Conservation (phyloP, 2,113 vertebrate species). For the Corydoras sp. region DNA sequence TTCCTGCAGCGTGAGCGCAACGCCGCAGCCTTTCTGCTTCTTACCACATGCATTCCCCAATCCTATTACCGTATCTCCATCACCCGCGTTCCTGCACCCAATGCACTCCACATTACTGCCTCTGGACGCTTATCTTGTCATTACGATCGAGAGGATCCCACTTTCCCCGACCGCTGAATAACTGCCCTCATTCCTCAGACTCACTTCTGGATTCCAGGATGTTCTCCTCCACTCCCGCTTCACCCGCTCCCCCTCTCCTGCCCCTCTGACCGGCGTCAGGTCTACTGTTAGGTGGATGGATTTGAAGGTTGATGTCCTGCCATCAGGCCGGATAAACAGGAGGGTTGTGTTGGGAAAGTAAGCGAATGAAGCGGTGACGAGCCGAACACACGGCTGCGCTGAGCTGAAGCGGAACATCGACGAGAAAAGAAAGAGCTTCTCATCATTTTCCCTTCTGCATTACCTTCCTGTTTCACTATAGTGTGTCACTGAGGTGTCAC, state of each 20-base stretch:
- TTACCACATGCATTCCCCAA: conserved; percentile 33
- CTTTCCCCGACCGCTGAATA: no score
- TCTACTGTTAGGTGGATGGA: no score
- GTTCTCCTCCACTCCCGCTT: neutral
- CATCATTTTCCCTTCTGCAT: no score
- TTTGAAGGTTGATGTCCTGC: no score
- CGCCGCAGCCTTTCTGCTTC: conserved; percentile 19
- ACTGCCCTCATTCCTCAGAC: no score
- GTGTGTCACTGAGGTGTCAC: no score
- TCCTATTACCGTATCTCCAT: conserved; percentile 23
- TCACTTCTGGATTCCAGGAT: neutral
- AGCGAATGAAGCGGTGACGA: no score
- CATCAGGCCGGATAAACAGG: neutral
- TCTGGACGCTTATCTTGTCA: neutral
- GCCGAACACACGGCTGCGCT: no score
- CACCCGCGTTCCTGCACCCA: neutral
- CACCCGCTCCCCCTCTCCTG: neutral
- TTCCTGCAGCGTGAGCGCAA: conserved; percentile 41
- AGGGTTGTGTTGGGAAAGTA: neutral
- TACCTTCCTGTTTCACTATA: no score
- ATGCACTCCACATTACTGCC: neutral
- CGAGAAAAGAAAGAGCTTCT: no score
- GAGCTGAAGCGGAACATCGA: no score
- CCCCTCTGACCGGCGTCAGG: no score
- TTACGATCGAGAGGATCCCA: neutral